Conservation (phyloP, 2,797 vertebrate genomes). For the Fundulus diaphanus region DNA sequence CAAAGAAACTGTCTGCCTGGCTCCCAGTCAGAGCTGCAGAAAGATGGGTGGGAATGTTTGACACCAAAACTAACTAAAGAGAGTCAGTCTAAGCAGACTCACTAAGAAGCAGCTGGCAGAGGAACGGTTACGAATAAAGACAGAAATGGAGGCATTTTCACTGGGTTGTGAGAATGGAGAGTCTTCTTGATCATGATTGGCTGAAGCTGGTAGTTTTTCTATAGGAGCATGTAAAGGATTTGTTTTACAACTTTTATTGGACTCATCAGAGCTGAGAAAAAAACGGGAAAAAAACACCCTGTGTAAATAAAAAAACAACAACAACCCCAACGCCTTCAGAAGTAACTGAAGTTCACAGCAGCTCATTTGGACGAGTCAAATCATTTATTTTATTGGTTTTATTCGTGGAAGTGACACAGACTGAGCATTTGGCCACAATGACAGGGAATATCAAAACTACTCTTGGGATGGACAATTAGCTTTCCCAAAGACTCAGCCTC, state of each 20-base stretch:
- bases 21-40: constrained; percentile 1
- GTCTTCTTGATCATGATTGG: not conserved
- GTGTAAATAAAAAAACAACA: too few relatives aligned
- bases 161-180: not conserved
- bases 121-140: not conserved
- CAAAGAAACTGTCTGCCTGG: constrained; percentile 23
- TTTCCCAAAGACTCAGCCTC: not conserved
- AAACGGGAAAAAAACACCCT: too few relatives aligned
- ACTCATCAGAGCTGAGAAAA: too few relatives aligned
- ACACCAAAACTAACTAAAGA: not conserved
- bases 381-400: too few relatives aligned
- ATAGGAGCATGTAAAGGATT: too few relatives aligned
- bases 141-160: not conserved
- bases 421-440: too few relatives aligned
- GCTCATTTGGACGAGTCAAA: too few relatives aligned
- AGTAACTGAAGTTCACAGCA: too few relatives aligned
- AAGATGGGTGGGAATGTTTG: not conserved
- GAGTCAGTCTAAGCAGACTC: not conserved
- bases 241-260: too few relatives aligned
- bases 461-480: not conserved
- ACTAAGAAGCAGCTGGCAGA: not conserved
- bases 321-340: too few relatives aligned
- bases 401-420: too few relatives aligned
- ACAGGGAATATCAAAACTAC: not conserved
- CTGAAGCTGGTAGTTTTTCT: not conserved